Evolutionary conservation across 2,797 vertebrate species (phyloP).

Genomic region (Serranus cabrilla): DNA sequence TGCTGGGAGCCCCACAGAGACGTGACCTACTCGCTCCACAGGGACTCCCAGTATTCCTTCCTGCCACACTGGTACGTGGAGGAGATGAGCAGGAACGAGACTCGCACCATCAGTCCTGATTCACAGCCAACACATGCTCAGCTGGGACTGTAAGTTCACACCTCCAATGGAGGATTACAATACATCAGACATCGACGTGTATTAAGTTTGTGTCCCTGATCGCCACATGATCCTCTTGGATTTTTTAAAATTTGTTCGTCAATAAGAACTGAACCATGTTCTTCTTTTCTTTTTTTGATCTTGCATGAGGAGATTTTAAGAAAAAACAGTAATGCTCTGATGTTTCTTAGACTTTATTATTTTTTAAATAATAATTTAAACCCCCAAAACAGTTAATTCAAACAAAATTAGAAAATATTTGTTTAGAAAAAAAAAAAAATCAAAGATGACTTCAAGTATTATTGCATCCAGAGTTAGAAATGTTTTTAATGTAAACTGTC

Average conservation of each 20-base stretch:
- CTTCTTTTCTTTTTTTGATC: not conserved
- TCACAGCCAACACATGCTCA: not conserved
- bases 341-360: conserved; percentile 61
- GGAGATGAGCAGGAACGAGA: conserved; percentile 62
- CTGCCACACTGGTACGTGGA: conserved; percentile 91
- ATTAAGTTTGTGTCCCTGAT: not conserved
- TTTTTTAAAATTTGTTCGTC: not conserved
- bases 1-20: conserved; percentile 89
- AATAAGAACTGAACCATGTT: not conserved
- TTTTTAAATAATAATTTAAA: conserved; percentile 48
- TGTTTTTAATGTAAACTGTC: not conserved
- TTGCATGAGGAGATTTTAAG: conserved; percentile 25
- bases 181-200: not conserved
- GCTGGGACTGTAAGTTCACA: not conserved
- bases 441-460: conserved; percentile 51
- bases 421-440: conserved; percentile 30
- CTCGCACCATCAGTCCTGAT: conserved; percentile 35
- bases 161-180: conserved; percentile 30
- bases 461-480: conserved; percentile 49
- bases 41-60: conserved; percentile 84
- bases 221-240: not conserved
- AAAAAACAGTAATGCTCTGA: conserved; percentile 9
- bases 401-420: conserved; percentile 40
- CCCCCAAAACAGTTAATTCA: conserved; percentile 33
- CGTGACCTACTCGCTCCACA: conserved; percentile 89